Evolutionary conservation across 1,140 invertebrate genomes (phyloP).

Genomic region (Planococcus citri): DNA sequence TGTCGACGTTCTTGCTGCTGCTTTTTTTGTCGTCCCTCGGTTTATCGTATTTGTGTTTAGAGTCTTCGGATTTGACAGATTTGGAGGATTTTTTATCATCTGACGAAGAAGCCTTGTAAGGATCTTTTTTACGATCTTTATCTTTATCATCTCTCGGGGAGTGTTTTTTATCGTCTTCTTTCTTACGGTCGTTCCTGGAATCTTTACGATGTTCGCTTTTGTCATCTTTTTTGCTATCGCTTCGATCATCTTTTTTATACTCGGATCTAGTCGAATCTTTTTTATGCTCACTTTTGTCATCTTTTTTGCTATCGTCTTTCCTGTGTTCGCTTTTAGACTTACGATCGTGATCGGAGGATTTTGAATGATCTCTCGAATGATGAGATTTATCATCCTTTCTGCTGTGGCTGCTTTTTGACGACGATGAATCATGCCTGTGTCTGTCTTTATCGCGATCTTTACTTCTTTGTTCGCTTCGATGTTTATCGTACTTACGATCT

Average conservation of each 20-base stretch:
- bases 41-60: slow-evolving; percentile 22
- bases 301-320: slow-evolving; percentile 21
- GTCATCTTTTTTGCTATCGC: background rate
- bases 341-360: background rate
- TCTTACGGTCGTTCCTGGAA: background rate
- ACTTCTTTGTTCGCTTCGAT: slow-evolving; percentile 29
- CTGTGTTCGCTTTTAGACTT: slow-evolving; percentile 9
- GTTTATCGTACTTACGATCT: slow-evolving; percentile 23
- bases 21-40: slow-evolving; percentile 24
- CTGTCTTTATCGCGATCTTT: slow-evolving; percentile 32
- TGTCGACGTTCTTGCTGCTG: background rate
- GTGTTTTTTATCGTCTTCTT: background rate
- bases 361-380: background rate
- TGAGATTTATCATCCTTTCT: slow-evolving; percentile 1
- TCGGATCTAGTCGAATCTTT: background rate
- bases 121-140: too few relatives aligned
- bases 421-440: slow-evolving; percentile 15
- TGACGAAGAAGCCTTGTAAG: background rate
- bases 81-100: slow-evolving; percentile 16
- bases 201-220: background rate
- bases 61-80: slow-evolving; percentile 15
- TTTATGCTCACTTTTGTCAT: background rate
- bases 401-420: background rate
- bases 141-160: too few relatives aligned
- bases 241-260: background rate